These are phyloP conservation scores for Ptychadena robeensis DNA, from an alignment of 2,797 vertebrate genomes.

Conservation along the genomic window DNA sequence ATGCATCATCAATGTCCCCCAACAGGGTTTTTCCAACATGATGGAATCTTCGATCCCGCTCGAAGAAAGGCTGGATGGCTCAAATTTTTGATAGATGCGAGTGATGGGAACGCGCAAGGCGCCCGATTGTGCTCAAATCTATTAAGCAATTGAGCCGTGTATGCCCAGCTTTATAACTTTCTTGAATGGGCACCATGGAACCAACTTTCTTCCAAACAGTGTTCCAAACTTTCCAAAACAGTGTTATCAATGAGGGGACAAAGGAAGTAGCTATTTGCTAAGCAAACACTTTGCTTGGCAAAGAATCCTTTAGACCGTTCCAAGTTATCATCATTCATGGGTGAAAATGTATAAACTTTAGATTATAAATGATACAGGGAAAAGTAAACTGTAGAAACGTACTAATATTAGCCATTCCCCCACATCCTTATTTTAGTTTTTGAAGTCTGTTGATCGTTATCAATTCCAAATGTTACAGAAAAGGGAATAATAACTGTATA, in stretches of 20 bases:
- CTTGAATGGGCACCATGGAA: background rate
- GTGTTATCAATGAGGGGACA: background rate
- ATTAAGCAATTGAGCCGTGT: too few species aligned
- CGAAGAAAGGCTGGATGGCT: too few species aligned
- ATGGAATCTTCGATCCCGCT: too few species aligned
- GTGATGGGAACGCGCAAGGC: too few species aligned
- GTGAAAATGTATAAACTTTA: background rate
- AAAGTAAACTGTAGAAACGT: background rate
- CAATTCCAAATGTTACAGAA: conserved; percentile 44
- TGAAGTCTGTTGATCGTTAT: conserved; percentile 9
- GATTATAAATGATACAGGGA: background rate
- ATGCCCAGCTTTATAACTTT: too few species aligned
- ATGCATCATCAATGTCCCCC: too few species aligned
- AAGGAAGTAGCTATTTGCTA: background rate
- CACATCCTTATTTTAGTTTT: conserved; percentile 7
- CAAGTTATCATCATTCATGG: background rate
- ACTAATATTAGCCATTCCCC: background rate
- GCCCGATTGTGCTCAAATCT: too few species aligned
- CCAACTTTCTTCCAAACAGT: too few species aligned
- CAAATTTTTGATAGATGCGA: too few species aligned
- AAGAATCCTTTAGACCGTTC: background rate
- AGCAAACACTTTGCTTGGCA: background rate
- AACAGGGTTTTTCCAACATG: too few species aligned
- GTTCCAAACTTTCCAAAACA: too few species aligned
- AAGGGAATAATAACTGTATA: conserved; percentile 35